phyloP scores from a whole-genome alignment of 2,113 vertebrate species.

The Sturnus vulgaris region DNA sequence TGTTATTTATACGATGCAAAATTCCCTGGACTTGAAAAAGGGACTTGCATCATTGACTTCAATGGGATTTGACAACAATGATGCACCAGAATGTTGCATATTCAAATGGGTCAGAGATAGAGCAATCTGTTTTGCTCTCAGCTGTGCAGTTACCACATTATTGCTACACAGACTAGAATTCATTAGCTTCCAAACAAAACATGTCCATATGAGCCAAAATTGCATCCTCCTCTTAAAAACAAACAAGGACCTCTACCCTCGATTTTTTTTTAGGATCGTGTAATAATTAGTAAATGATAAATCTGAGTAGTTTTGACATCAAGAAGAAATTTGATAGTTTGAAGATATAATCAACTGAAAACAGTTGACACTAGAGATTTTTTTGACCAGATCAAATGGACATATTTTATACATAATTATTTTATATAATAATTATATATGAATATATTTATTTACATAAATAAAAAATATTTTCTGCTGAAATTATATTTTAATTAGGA shows the following conservation, averaged over 20 bases:
- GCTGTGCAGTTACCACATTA: neutral
- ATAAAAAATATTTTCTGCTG: neutral
- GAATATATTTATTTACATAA: neutral
- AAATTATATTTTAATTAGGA: neutral
- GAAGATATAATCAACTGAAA: neutral
- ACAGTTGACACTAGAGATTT: neutral
- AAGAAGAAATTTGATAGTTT: neutral
- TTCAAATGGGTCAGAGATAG: neutral
- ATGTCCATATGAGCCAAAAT: neutral
- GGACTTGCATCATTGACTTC: neutral
- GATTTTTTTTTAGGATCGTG: neutral
- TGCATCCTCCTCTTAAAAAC: neutral
- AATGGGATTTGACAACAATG: neutral
- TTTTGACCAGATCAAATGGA: neutral
- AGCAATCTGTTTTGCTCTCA: neutral
- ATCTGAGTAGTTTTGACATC: neutral
- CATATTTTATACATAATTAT: neutral
- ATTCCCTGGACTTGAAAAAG: neutral
- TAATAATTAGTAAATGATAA: neutral
- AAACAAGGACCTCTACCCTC: accelerated
- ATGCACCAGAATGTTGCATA: neutral
- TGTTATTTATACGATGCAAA: neutral
- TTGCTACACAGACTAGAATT: neutral
- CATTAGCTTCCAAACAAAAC: neutral
- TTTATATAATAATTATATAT: neutral